Percentiles rank a stretch among this genome's conserved stretches.
Evolutionary conservation across 2,888 invertebrate species (phyloP).

Genomic region (Anoplius nigerrimus): DNA sequence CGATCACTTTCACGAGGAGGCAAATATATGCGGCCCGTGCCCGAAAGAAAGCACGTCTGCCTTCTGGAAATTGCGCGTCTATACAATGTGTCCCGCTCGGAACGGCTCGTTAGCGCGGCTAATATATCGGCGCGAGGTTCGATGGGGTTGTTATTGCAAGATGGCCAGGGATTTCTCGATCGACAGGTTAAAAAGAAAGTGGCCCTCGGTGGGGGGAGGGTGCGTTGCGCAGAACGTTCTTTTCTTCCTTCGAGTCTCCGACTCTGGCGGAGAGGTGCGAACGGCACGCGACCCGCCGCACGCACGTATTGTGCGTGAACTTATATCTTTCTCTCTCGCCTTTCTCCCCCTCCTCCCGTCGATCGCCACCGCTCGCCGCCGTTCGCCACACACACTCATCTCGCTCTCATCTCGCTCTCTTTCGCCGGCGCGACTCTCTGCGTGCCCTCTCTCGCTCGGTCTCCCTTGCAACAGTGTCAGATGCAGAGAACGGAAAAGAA

Average conservation of each 20-base stretch:
- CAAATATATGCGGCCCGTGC: not conserved
- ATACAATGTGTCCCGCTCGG: not conserved
- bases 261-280: constrained; percentile 58
- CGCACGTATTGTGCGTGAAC: constrained; percentile 57
- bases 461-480: constrained; percentile 31
- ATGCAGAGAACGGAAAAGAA: constrained; percentile 45
- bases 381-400: too few species aligned
- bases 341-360: constrained; percentile 3
- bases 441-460: constrained; percentile 10
- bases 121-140: too few species aligned
- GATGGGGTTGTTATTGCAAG: constrained; percentile 23
- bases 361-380: too few species aligned
- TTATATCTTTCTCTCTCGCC: constrained; percentile 36
- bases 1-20: not conserved
- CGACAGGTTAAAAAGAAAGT: constrained; percentile 48
- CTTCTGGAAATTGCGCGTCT: too few species aligned
- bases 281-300: constrained; percentile 63
- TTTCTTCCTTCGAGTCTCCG: constrained; percentile 32
- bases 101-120: not conserved
- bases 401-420: constrained; percentile 16
- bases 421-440: not conserved
- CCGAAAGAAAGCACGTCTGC: not conserved
- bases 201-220: constrained; percentile 22
- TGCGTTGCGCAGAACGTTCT: constrained; percentile 36
- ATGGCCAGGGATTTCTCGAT: constrained; percentile 51